phyloP scores from a whole-genome alignment of 2,113 vertebrate genomes.

The Baryphthengus martii region DNA sequence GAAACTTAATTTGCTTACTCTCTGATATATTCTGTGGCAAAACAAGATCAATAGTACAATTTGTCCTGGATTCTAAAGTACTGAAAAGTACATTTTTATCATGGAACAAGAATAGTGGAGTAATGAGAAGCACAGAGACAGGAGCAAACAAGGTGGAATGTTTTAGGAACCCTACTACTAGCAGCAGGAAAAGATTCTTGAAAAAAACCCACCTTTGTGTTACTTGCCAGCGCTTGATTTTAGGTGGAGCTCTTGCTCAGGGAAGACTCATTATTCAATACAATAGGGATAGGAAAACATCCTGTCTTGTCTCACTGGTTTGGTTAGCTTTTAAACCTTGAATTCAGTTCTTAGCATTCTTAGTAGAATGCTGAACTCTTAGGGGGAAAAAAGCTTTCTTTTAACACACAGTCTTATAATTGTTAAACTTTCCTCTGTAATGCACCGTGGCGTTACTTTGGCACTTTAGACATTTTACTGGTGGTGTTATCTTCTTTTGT shows the following conservation, averaged over 20 bases:
- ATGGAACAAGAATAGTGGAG: background rate
- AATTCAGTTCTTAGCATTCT: background rate
- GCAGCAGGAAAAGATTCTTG: background rate
- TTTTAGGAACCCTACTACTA: background rate
- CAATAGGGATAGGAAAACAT: background rate
- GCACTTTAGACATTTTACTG: background rate
- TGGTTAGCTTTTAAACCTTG: background rate
- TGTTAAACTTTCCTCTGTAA: background rate
- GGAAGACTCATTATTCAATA: background rate
- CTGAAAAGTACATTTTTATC: background rate
- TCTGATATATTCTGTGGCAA: background rate
- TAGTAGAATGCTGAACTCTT: background rate
- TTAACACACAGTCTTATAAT: background rate
- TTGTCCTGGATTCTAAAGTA: background rate
- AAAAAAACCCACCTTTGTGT: background rate
- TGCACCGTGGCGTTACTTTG: background rate
- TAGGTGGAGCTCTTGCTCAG: background rate
- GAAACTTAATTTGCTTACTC: background rate
- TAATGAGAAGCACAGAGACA: background rate
- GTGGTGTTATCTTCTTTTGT: background rate
- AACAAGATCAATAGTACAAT: background rate
- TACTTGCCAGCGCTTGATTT: background rate
- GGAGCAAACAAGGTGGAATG: background rate
- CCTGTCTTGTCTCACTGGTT: background rate
- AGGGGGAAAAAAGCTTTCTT: background rate